Conservation (phyloP, 2,113 vertebrate genomes). For the Talpa occidentalis region DNA sequence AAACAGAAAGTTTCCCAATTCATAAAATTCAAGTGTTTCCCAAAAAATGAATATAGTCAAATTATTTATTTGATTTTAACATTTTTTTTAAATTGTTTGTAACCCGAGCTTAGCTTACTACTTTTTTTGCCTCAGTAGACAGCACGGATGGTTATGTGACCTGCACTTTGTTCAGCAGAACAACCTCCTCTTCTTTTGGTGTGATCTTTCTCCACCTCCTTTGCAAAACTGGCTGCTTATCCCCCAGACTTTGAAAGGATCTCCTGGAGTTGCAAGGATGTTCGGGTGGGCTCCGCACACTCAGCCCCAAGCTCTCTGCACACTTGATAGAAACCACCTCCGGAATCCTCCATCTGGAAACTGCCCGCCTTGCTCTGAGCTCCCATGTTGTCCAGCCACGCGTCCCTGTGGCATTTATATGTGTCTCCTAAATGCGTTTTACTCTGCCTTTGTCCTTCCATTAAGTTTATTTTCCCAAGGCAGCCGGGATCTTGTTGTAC, state of each 20-base stretch:
- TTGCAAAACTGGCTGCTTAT: neutral
- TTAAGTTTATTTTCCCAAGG: neutral
- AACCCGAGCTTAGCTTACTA: neutral
- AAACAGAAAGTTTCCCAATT: conserved; percentile 36
- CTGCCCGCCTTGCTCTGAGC: neutral
- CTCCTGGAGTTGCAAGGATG: no score
- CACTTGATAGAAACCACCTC: no score
- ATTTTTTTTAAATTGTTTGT: neutral
- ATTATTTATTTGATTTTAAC: conserved; percentile 17
- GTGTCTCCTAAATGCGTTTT: neutral
- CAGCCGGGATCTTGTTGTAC: neutral
- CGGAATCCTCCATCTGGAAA: no score
- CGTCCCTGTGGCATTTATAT: no score
- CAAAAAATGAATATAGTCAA: neutral
- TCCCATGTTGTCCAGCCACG: no score
- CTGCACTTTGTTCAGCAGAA: no score
- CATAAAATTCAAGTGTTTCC: neutral
- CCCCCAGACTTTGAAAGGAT: neutral
- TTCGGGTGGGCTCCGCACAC: no score
- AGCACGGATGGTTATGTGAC: no score
- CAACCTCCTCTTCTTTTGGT: neutral
- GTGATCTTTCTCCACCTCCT: neutral
- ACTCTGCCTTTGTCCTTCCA: neutral
- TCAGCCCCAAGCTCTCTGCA: no score
- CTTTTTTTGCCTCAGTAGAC: no score